A percentile compares a stretch with the other conserved stretches of the same genome.
phyloP scores from a whole-genome alignment of 2,113 vertebrate species.

The cattle (Bos taurus) region DNA sequence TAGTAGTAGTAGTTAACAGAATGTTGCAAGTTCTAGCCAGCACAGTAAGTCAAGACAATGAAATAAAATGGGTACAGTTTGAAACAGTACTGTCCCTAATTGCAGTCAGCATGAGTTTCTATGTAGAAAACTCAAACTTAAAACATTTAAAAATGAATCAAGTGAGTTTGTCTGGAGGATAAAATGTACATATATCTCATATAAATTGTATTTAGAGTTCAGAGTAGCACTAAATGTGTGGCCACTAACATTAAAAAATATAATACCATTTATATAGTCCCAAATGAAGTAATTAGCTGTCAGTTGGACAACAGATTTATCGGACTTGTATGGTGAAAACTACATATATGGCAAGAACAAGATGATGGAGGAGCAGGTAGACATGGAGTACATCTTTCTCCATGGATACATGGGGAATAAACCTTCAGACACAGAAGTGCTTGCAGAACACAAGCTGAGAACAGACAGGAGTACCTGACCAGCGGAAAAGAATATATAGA shows the following conservation, averaged over 20 bases:
- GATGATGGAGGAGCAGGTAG: background rate
- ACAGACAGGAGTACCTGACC: background rate
- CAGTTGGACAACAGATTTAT: background rate
- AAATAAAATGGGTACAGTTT: background rate
- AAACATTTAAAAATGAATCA: background rate
- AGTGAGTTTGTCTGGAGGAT: background rate
- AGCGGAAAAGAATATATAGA: background rate
- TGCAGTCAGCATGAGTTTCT: background rate
- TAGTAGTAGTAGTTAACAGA: background rate
- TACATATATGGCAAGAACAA: background rate
- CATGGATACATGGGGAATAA: accelerated
- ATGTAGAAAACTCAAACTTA: background rate
- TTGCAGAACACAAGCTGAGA: background rate
- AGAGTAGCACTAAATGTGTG: background rate
- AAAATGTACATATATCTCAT: background rate
- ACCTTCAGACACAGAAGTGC: background rate
- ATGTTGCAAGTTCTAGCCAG: background rate
- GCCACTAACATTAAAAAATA: background rate
- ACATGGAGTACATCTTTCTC: background rate
- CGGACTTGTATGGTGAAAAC: background rate
- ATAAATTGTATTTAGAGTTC: background rate
- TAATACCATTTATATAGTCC: background rate
- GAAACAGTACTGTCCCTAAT: background rate
- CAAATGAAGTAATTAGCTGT: background rate
- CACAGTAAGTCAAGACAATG: background rate